Base-by-base conservation (phyloP, 2,888 invertebrate species). In the Lymantria monacha region DNA sequence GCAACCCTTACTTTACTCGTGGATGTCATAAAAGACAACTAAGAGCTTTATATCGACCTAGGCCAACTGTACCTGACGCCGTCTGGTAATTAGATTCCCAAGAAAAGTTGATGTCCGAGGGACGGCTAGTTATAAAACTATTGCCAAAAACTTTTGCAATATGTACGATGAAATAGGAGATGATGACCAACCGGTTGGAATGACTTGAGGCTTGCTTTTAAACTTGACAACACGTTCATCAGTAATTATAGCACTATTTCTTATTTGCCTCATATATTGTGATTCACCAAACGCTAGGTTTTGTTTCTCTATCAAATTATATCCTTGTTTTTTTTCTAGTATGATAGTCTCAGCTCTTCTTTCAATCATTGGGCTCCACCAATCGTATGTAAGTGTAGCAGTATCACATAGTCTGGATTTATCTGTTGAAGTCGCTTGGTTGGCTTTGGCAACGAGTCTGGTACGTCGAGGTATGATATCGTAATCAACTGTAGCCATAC, bases 341-440 rank as follows among this genome's bases (percentile, higher is more conserved):
- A 31, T 8, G 7, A 49, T 8, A 9, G 30, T 49, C n/a, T 13
- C 13, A 3, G 47, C 30, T 3, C 74, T 83, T 53, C 63, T 80
- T 33, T 87, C 84, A 0, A 76, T 14, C 1, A 83, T 61, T 0
- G 86, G 85, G 57, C 81, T 85, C 83, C 86, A 87, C 85, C 86
- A 87, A 50, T 85, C 85, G 11, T 69, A 57, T 0, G 82, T 85
- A 0, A 64, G 41, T 0, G 83, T 85, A 37, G 81, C 81, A 0
- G 72, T 76, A 41, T 85, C 75, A 36, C 74, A 66, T 0, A 71
- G 42, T 0, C 15, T 60, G 0, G 65, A 48, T 31, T 44, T 66
- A 0, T 81, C 76, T 0, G 79, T 83, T 0, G 56, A 31, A 0
- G 79, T 82, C 0, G 72, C 70, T 45, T 69, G 75, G 47, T 83